Conservation (phyloP, 1,140 invertebrate genomes). For the Pachyrhynchus sulphureomaculatus region DNA sequence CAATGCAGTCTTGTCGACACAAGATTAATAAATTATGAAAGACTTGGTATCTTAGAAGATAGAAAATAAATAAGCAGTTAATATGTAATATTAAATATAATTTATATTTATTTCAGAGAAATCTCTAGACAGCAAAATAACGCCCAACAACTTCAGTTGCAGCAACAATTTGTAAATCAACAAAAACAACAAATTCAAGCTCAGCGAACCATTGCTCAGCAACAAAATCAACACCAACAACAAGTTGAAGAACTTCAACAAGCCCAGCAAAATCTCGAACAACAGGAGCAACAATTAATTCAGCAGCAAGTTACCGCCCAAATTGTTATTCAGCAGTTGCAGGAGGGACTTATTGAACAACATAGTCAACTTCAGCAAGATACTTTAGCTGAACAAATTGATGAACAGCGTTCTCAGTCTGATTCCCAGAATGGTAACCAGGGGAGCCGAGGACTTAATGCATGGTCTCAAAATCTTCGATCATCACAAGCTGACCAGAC, state of each 20-base stretch:
- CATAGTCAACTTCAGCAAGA: not conserved
- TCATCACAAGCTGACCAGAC: no score
- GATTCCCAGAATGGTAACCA: no score
- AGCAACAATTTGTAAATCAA: constrained; percentile 1
- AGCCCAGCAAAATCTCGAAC: not conserved
- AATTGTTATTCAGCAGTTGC: constrained; percentile 11
- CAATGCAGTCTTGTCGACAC: no score
- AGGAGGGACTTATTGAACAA: constrained; percentile 2
- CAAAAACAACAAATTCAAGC: constrained; percentile 1
- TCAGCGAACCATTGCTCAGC: not conserved
- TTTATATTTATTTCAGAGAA: not conserved
- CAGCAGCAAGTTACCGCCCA: not conserved
- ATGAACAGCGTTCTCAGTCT: no score
- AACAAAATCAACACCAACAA: not conserved
- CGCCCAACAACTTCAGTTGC: not conserved
- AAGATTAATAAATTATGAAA: no score
- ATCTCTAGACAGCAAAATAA: not conserved
- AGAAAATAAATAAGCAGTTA: no score
- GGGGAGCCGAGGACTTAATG: no score
- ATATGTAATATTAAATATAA: no score
- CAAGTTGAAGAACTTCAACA: constrained; percentile 2
- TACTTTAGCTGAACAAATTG: no score
- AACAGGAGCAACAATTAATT: constrained; percentile 2
- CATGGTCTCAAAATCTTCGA: no score
- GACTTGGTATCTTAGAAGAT: no score